Evolutionary conservation across 2,888 invertebrate species (phyloP).

Genomic region (Nematopogon swammerdamellus): DNA sequence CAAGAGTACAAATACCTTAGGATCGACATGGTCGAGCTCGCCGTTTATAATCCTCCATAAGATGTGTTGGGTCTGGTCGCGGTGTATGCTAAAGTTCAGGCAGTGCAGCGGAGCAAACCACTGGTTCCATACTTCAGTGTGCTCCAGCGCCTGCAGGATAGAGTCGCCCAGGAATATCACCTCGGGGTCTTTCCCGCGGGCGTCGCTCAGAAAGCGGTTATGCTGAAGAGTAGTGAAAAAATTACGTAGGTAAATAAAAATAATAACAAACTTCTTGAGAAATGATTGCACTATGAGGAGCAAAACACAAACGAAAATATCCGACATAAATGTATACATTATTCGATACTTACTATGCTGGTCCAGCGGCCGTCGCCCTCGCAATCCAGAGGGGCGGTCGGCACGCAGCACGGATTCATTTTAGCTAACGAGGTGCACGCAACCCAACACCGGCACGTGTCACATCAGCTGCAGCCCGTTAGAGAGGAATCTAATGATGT

Average conservation of each 20-base stretch:
- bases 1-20: slow-evolving; percentile 77
- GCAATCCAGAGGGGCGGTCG: slow-evolving; percentile 68
- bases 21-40: slow-evolving; percentile 83
- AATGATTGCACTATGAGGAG: no score
- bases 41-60: slow-evolving; percentile 89
- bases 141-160: slow-evolving; percentile 76
- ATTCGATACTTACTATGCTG: slow-evolving; percentile 56
- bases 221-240: slow-evolving; percentile 59
- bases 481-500: no score
- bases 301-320: no score
- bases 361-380: slow-evolving; percentile 87
- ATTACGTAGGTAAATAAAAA: slow-evolving; percentile 12
- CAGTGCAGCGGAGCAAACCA: slow-evolving; percentile 90
- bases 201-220: slow-evolving; percentile 78
- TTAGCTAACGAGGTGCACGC: not conserved
- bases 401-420: slow-evolving; percentile 73
- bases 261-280: no score
- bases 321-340: no score
- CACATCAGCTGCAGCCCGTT: no score
- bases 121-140: slow-evolving; percentile 85
- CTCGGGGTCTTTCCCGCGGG: slow-evolving; percentile 88
- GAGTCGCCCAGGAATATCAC: slow-evolving; percentile 91
- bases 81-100: slow-evolving; percentile 87
- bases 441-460: no score
- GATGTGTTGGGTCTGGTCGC: slow-evolving; percentile 84